Percentiles rank a stretch among this genome's conserved stretches.
Evolutionary conservation across 2,888 invertebrate genomes (phyloP).

Genomic region (Scotopteryx bipunctaria): DNA sequence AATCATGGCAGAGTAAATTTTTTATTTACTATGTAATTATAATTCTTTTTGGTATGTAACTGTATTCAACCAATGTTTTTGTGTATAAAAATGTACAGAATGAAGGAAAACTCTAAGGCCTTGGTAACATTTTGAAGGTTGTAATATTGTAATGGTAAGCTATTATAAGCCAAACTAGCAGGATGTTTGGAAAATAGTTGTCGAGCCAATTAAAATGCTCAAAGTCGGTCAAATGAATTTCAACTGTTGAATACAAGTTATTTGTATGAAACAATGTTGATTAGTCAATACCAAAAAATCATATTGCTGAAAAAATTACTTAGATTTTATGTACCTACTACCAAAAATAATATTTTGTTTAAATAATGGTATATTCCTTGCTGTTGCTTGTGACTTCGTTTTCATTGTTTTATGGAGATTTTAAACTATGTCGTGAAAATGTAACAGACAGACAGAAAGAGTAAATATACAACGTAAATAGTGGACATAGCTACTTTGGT

Average conservation of each 20-base stretch:
- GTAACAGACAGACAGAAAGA: no score
- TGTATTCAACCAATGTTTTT: conserved; percentile 43
- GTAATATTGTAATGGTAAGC: conserved; percentile 12
- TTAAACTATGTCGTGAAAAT: no score
- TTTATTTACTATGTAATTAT: conserved; percentile 53
- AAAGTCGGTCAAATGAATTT: conserved; percentile 22
- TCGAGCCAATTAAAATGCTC: conserved; percentile 39
- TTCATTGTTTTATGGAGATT: no score
- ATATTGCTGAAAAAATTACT: conserved; percentile 14
- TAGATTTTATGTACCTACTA: background rate
- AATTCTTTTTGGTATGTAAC: conserved; percentile 43
- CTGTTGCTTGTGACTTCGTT: no score
- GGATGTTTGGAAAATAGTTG: conserved; percentile 42
- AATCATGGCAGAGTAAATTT: conserved; percentile 54
- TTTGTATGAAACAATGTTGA: conserved; percentile 27
- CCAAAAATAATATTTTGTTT: background rate
- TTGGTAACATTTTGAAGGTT: conserved; percentile 26
- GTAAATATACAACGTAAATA: no score
- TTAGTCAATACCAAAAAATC: conserved; percentile 8
- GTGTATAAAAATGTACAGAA: conserved; percentile 41
- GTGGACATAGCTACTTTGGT: background rate
- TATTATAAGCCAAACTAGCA: conserved; percentile 46
- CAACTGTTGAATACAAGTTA: conserved; percentile 15
- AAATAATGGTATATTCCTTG: no score
- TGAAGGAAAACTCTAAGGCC: conserved; percentile 25